Base-by-base conservation (phyloP, 2,888 invertebrate genomes). In the Drosophila atroscutellata region DNA sequence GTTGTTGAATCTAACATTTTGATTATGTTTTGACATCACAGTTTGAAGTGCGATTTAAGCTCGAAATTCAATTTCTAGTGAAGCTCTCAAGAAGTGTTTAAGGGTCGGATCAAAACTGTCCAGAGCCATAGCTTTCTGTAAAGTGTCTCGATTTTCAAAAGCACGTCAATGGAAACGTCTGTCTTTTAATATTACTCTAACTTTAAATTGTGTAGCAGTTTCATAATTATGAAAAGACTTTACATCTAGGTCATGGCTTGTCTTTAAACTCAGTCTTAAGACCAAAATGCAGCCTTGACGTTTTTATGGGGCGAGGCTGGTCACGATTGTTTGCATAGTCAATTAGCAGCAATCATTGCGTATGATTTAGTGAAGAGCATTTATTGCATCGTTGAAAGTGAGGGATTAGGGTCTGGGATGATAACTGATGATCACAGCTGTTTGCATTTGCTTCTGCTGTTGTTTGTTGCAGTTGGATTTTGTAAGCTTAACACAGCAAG, bases 281-380 rank as follows among this genome's bases (percentile, higher is more conserved):
- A 32, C 3, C 13, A 2, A 15, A 64, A 20, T 9, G 26, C 24
- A 26, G 26, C 8, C 3, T 28, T 32, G 15, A 49, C 2, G 2
- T 37, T 11, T n/a, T 9, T 52, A 32, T 26, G 20, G 39, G 70
- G 32, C 37, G 20, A 9, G 26, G 30, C 9, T 59, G 20, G 7
- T 18, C 1, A 30, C 30, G 1, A 8, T 28, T 70, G 74, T 70
- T 78, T 79, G 76, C 71, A 24, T 34, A 57, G 42, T 32, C 62
- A 78, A 83, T 89, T 89, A 67, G 63, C 77, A 70, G 70, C 72
- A 72, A 37, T 37, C 86, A 54, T 59, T 79, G 87, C 85, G 85
- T 85, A 84, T 85, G 82, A 87, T 81, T 77, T 80, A 73, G 68
- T 67, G 71, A 56, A 24, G 36, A 66, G 50, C 58, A 52, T 76